A percentile compares a stretch with the other conserved stretches of the same genome.
Evolutionary conservation across 2,888 invertebrate species (phyloP).

Genomic region (Himalopsyche japonica): DNA sequence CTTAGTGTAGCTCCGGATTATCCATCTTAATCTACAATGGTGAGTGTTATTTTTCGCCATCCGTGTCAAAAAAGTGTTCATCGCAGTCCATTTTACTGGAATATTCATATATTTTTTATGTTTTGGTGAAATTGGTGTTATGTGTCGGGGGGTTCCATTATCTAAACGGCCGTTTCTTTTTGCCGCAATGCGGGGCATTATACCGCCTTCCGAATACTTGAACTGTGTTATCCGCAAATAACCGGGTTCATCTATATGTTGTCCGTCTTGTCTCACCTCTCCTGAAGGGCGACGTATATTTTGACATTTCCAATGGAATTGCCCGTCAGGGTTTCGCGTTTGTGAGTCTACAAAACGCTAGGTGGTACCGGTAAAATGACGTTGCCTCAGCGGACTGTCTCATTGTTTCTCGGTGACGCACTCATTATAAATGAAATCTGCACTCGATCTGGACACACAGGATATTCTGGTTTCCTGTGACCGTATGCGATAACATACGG

Average conservation of each 20-base stretch:
- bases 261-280: slow-evolving; percentile 9
- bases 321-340: slow-evolving; percentile 13
- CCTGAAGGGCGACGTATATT: slow-evolving; percentile 14
- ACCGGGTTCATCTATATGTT: slow-evolving; percentile 25
- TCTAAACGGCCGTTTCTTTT: slow-evolving; percentile 58
- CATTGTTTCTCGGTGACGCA: slow-evolving; percentile 34
- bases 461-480: background rate
- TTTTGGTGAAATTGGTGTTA: slow-evolving; percentile 55
- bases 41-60: slow-evolving; percentile 59
- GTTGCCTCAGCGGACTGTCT: slow-evolving; percentile 45
- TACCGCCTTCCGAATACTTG: slow-evolving; percentile 42
- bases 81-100: slow-evolving; percentile 47
- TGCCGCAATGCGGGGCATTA: slow-evolving; percentile 59
- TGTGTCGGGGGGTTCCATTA: slow-evolving; percentile 50
- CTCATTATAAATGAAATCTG: slow-evolving; percentile 15
- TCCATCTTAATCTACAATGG: slow-evolving; percentile 64
- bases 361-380: slow-evolving; percentile 46
- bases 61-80: slow-evolving; percentile 52
- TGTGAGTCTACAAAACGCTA: slow-evolving; percentile 41
- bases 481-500: background rate
- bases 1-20: slow-evolving; percentile 64
- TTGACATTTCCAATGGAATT: slow-evolving; percentile 36
- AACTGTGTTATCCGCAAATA: slow-evolving; percentile 28
- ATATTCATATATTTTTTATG: slow-evolving; percentile 54
- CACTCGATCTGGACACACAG: background rate